Evolutionary conservation across 1,140 invertebrate genomes (phyloP).

Genomic region (Drosophila willistoni): DNA sequence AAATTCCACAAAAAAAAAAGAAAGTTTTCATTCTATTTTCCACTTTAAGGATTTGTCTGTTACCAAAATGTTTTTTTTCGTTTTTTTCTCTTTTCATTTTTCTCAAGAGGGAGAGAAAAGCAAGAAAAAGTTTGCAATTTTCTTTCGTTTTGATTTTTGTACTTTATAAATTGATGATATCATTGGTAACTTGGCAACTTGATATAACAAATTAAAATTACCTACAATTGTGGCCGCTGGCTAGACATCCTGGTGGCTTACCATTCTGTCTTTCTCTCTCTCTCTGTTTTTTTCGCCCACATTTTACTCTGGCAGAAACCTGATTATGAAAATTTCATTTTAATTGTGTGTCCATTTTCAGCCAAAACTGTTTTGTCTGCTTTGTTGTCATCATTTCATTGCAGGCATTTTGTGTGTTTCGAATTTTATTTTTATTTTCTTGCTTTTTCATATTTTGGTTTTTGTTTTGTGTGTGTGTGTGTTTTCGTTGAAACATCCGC

Average conservation of each 20-base stretch:
- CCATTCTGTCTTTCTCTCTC: too few relatives aligned
- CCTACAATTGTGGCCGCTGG: slow-evolving; percentile 45
- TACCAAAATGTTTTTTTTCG: slow-evolving; percentile 54
- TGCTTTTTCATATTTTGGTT: slow-evolving; percentile 16
- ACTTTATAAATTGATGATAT: slow-evolving; percentile 63
- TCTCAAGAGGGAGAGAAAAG: background rate
- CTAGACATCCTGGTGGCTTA: background rate
- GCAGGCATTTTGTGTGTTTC: slow-evolving; percentile 26
- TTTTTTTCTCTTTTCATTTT: too few relatives aligned
- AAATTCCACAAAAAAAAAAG: slow-evolving; percentile 30
- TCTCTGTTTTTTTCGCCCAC: too few relatives aligned
- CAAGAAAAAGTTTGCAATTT: slow-evolving; percentile 50
- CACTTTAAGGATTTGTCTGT: slow-evolving; percentile 76
- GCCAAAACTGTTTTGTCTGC: slow-evolving; percentile 35
- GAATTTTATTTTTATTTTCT: slow-evolving; percentile 19
- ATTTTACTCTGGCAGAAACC: slow-evolving; percentile 34
- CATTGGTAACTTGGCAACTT: slow-evolving; percentile 38
- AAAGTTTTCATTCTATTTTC: slow-evolving; percentile 80
- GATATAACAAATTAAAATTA: slow-evolving; percentile 79
- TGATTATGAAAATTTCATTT: slow-evolving; percentile 80
- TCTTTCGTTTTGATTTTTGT: slow-evolving; percentile 73
- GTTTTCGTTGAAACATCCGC: slow-evolving; percentile 26
- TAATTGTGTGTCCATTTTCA: slow-evolving; percentile 57
- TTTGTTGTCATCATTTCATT: slow-evolving; percentile 30
- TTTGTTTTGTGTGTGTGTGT: background rate